Base-by-base conservation (phyloP, 1,140 invertebrate species). In the Daktulosphaira vitifoliae region DNA sequence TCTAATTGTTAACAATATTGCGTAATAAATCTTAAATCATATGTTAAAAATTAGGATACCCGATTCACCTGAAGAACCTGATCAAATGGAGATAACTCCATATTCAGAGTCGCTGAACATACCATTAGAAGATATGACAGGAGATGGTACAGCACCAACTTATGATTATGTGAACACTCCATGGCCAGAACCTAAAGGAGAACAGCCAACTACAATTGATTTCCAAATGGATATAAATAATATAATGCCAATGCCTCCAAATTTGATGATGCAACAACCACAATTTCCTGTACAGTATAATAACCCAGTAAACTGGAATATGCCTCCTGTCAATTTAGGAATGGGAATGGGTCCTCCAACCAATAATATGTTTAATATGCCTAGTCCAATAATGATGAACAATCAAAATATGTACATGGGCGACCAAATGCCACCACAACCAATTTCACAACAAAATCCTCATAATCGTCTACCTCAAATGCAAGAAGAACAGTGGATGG, bases 401-500 rank as follows among this genome's bases (percentile, higher is more conserved):
- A 62, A 62, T 62, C 56, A 48, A 5, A 33, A 5, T 33, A 62
- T 62, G 42, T 62, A 22, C 18, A 62, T 62, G 42, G 56, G 42
- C 1, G 56, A 62, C 33, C 56, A 62, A 8, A 33, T 62, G 56
- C 56, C 42, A 4, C 11, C 38, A 2, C 15, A 44, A 26, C 9
- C 39, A 11, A 4, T 13, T 4, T 42, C 42, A 46, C 56, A 22
- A 1, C 56, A 44, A 46, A 38, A 46, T 18, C 29, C 29, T 33
- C 29, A 33, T 6, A 22, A 46, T 29, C 54, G 26, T 59, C 42
- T 23, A 13, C 39, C 16, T 23, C 39, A 23, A 18, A 20, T 48
- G 44, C 56, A 62, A 62, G 42, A 62, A n/a, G 56, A 62, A 8
- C 56, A 62, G 7, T 62, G 56, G 56, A 62, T 48, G 25, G 56